Evolutionary conservation across 2,888 invertebrate genomes (phyloP), one percentile per base, ranked within the genome.

Genomic region (Cantharis rufa): DNA sequence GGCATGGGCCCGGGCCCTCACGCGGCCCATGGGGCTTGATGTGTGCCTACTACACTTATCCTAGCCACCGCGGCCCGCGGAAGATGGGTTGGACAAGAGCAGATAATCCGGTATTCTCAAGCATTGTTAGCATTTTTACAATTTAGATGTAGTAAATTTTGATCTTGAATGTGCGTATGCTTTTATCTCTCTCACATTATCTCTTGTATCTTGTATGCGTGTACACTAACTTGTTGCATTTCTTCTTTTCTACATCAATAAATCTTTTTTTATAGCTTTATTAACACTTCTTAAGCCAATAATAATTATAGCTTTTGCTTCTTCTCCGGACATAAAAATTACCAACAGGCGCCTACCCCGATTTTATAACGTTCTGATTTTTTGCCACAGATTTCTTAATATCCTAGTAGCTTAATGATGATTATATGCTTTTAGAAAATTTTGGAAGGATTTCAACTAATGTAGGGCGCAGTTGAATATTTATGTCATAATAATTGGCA

Each of bases 41-140:
- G 88, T 87, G 87, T 83, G 86, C 87, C 82, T 88, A 88, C 86
- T 87, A 88, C 85, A 88, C 88, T 81, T 88, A 88, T 84, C 88
- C 88, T 80, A 87, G 86, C 83, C 86, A 85, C 83, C 82, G 86
- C 82, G 87, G 87, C 79, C 82, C 85, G 81, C 85, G 86, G 83
- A 85, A 84, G 76, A 86, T 87, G 85, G 87, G 86, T 82, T 86
- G 86, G 86, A 86, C 85, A 82, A 83, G 82, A 78, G 84, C 83
- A 83, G 85, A 86, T 80, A 84, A 84, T 82, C 84, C 85, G 84
- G 85, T 85, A 85, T 83, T 85, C 84, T 82, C 82, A 79, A 83
- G 83, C 82, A 85, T 85, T 84, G 85, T 84, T 83, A 84, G 83
- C 81, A 82, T 79, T 79, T 79, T 78, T 79, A 79, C 81, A 82